Evolutionary conservation across 2,797 vertebrate genomes (phyloP), one percentile per base, ranked within the genome.

Genomic region (Xiphophorus birchmanni): DNA sequence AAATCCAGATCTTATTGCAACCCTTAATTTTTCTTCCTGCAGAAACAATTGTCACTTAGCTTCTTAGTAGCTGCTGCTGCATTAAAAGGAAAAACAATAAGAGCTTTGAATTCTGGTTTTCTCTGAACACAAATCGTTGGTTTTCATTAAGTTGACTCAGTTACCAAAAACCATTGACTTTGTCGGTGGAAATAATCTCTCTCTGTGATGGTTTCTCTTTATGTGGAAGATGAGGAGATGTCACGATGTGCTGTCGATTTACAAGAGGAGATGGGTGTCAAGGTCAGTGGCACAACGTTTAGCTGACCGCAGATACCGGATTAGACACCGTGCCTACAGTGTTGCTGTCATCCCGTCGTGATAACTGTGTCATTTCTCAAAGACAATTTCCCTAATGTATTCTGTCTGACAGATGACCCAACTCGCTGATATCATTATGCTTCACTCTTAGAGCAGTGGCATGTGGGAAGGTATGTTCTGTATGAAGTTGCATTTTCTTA

Each of bases 321-420:
- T 93, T 89, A 90, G 89, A 92, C 79, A 58, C 54, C 35, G 78
- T 50, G 89, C 87, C 88, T 79, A 80, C 86, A 87, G 89, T 87
- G n/a, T 82, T 79, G 73, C 89, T 86, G 90, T 93, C 92, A 87
- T 90, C 78, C 90, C 79, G 84, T 91, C 65, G 79, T 11, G 42
- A 90, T 90, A 92, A 94, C 92, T 89, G 93, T 94, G 93, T 94
- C 93, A 92, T 93, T 89, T 93, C 92, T 92, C 91, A 92, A 89
- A 93, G 92, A 93, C 93, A 90, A 93, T 93, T 90, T 93, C 91
- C 92, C 91, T 92, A 92, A 95, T 93, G 93, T 90, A 91, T 92
- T 89, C 87, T 77, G 29, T 87, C 78, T 92, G 92, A 94, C 92
- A 89, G 92, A 93, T 93, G 92, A 92, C 92, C 93, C 88, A 91